These are phyloP conservation scores for Cirrhinus molitorella DNA, from an alignment of 2,797 vertebrate genomes.

Conservation along the genomic window DNA sequence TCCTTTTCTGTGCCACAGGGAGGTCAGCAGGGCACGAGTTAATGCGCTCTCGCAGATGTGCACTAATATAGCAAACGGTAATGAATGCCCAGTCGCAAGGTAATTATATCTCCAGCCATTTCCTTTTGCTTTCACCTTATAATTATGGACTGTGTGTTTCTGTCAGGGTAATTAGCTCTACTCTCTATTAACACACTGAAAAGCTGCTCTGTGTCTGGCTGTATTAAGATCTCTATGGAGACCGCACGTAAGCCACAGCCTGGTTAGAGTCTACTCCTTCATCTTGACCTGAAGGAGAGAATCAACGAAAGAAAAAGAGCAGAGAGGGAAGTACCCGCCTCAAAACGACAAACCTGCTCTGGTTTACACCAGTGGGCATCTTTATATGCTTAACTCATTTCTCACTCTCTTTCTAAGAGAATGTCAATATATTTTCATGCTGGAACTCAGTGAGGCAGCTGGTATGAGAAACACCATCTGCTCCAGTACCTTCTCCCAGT, in stretches of 20 bases:
- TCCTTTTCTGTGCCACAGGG: background rate
- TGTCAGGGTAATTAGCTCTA: constrained; percentile 64
- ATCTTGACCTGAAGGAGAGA: background rate
- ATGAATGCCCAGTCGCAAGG: constrained; percentile 12
- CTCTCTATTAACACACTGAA: constrained; percentile 59
- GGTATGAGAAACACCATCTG: constrained; percentile 35
- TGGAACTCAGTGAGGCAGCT: constrained; percentile 6
- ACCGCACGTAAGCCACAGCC: constrained; percentile 47
- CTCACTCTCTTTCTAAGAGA: constrained; percentile 10
- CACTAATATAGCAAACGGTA: constrained; percentile 14
- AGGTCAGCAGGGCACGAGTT: background rate
- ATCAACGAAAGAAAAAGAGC: constrained; percentile 16
- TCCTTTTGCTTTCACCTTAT: constrained; percentile 51
- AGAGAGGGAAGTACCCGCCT: background rate
- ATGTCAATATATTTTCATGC: constrained; percentile 17
- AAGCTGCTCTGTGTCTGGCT: constrained; percentile 62
- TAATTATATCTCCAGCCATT: constrained; percentile 45
- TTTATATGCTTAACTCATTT: background rate
- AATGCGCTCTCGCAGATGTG: background rate
- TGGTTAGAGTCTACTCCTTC: constrained; percentile 63
- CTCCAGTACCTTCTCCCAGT: constrained; percentile 97
- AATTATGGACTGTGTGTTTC: constrained; percentile 59
- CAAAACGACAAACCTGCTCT: constrained; percentile 22
- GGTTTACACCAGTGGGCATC: background rate
- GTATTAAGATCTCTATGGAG: constrained; percentile 37